Conservation (phyloP, 2,113 vertebrate species). For the Hassar affinis region DNA sequence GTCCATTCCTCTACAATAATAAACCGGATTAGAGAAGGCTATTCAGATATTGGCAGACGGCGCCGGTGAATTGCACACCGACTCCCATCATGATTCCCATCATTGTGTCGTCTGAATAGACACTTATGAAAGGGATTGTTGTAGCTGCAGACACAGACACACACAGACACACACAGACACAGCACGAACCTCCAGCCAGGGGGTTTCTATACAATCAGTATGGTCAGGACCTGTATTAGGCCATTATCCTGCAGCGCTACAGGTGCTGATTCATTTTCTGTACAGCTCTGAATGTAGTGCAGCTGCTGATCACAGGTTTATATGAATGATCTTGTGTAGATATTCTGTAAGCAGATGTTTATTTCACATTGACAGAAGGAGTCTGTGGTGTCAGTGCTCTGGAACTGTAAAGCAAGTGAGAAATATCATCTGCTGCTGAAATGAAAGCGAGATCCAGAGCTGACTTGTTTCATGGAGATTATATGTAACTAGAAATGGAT, state of each 20-base stretch:
- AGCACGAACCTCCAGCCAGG: conserved; percentile 15
- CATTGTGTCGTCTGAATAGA: conserved; percentile 38
- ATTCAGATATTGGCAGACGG: conserved; percentile 5
- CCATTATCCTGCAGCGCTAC: background rate
- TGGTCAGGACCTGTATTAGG: background rate
- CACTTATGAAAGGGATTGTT: conserved; percentile 41
- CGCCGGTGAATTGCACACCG: conserved; percentile 19
- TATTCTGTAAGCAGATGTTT: background rate
- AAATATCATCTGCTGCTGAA: background rate
- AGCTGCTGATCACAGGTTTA: background rate
- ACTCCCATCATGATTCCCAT: conserved; percentile 14
- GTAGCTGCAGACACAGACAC: background rate
- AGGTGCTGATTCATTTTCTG: too few species aligned
- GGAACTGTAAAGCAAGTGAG: background rate
- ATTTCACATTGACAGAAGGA: background rate
- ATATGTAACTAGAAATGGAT: background rate
- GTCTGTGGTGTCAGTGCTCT: background rate
- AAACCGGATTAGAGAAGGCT: conserved; percentile 24
- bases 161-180: too few species aligned
- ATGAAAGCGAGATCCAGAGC: background rate
- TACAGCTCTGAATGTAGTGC: background rate
- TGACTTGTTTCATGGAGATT: background rate
- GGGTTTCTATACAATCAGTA: background rate
- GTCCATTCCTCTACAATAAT: background rate
- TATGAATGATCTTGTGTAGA: background rate